Conservation (phyloP, 30 jellyfish, hydroid and myxozoan species). For the Sanderia malayensis region DNA sequence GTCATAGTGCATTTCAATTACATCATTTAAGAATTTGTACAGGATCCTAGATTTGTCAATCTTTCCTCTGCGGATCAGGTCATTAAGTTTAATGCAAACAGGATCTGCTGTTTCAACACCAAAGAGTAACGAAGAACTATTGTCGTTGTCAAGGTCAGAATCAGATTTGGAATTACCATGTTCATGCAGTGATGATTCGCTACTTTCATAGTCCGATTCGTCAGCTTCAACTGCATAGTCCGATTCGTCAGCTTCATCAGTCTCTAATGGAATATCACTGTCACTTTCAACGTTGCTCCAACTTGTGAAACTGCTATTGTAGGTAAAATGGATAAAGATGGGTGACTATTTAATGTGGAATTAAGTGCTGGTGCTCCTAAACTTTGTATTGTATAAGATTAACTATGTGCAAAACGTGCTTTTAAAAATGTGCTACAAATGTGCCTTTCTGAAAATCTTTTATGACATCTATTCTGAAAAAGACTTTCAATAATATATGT, state of each 20-base stretch:
- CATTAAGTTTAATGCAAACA: conserved; percentile 1
- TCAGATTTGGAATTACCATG: conserved; percentile 2
- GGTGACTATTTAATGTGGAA: neutral
- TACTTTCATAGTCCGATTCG: conserved; percentile 3
- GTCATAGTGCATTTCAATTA: conserved; percentile 11
- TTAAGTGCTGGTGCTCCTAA: conserved; percentile 13
- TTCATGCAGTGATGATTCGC: conserved; percentile 4
- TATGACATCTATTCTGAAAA: neutral
- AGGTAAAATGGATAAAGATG: conserved; percentile 5
- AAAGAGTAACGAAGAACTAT: conserved; percentile 1
- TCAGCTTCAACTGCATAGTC: conserved; percentile 4
- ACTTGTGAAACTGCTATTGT: conserved; percentile 8
- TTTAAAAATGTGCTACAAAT: neutral
- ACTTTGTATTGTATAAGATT: neutral
- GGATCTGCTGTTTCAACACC: conserved; percentile 5
- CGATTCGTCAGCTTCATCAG: conserved; percentile 5
- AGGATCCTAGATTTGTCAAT: conserved; percentile 7
- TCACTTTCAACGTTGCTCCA: conserved; percentile 4
- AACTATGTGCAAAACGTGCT: conserved; percentile 3
- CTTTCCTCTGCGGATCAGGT: conserved; percentile 6
- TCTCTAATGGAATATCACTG: conserved; percentile 2
- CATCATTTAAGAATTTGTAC: conserved; percentile 13
- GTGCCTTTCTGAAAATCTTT: neutral
- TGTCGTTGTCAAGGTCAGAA: conserved; percentile 4
- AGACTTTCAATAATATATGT: neutral